phyloP scores from a whole-genome alignment of 2,113 vertebrate species.

The Hyaena hyaena region DNA sequence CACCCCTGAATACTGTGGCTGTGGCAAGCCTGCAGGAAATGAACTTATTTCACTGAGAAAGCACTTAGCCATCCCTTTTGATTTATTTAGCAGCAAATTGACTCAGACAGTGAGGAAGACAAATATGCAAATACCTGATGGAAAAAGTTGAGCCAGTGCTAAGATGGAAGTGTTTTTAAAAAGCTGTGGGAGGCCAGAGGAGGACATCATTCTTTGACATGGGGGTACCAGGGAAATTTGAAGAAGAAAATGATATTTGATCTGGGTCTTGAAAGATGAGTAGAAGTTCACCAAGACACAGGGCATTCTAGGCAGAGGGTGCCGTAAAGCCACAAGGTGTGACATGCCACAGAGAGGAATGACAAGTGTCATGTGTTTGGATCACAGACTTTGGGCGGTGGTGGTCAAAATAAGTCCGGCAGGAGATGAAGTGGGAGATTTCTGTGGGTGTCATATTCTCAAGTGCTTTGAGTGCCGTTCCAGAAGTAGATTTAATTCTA shows the following conservation, averaged over 20 bases:
- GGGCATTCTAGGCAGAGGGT: neutral
- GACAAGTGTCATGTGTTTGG: neutral
- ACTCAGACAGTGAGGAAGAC: constrained; percentile 37
- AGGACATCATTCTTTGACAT: constrained; percentile 60
- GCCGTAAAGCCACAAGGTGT: neutral
- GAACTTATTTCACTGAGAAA: constrained; percentile 53
- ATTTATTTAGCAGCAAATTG: constrained; percentile 60
- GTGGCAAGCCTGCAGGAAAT: constrained; percentile 21
- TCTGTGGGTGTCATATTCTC: neutral
- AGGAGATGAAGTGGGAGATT: neutral
- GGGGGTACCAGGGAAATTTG: constrained; percentile 3
- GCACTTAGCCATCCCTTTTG: neutral
- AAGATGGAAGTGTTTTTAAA: constrained; percentile 44
- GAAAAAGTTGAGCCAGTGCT: constrained; percentile 26
- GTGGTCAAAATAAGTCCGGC: neutral
- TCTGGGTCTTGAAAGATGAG: constrained; percentile 46
- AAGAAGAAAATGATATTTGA: constrained; percentile 42
- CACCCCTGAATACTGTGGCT: neutral
- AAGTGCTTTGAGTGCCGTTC: neutral
- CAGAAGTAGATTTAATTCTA: constrained; percentile 5
- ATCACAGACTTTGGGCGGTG: neutral
- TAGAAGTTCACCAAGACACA: constrained; percentile 21
- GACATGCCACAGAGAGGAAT: neutral
- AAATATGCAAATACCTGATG: constrained; percentile 23
- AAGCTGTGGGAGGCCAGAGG: constrained; percentile 32